Evolutionary conservation across 2,797 vertebrate genomes (phyloP), one percentile per base, ranked within the genome.

Genomic region (Rhabdomys pumilio): DNA sequence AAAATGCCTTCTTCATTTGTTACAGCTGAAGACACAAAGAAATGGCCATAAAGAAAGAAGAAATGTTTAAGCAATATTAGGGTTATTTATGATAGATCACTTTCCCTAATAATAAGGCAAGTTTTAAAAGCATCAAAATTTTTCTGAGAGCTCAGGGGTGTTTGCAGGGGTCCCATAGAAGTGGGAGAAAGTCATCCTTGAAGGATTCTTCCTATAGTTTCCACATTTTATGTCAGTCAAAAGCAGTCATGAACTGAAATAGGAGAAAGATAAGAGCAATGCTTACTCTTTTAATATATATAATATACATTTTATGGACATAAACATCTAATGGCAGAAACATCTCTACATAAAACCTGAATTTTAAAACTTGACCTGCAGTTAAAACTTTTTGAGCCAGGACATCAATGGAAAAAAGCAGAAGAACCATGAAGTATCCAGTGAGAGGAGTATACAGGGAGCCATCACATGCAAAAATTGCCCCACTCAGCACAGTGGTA

Each of bases 151-250:
- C 82, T 89, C 20, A 50, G 83, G 53, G 26, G 38, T 14, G 2
- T 67, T 88, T 90, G 5, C 47, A 89, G 86, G 61, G 20, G 41
- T 90, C 95, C 85, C 34, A 73, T 9, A 6, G 10, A 61, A 65
- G 41, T 90, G 65, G 19, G 90, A 93, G 3, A 93, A 90, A 89
- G 82, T 75, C 31, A 85, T 26, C 75, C 44, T 73, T 53, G 20
- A 69, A 9, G n/a, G 63, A 7, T 24, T 44, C 29, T 50, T 47
- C 82, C 41, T 34, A 31, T 44, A 63, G 41, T 84, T 65, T 31
- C 59, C 24, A 84, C 29, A 65, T 82, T 38, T 4, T 41, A 8
- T 92, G 17, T 31, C 63, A 31, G 73, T 91, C 95, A 72, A 73
- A 19, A 85, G 31, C 17, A 81, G 55, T 82, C 47, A 87, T 9